phyloP scores from a whole-genome alignment of 2,113 vertebrate species.

The Loxodonta africana region DNA sequence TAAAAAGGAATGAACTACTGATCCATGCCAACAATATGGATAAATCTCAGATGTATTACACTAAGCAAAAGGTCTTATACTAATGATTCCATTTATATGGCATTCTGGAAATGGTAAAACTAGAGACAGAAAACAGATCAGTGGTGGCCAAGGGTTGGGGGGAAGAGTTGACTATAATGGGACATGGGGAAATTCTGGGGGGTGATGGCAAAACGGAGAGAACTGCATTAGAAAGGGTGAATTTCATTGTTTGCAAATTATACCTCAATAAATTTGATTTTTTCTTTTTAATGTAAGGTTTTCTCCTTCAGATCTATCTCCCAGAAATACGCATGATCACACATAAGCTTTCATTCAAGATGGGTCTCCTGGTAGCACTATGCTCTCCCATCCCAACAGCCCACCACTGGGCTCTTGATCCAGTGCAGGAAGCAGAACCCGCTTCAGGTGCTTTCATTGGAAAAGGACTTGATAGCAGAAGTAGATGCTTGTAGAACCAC shows the following conservation, averaged over 20 bases:
- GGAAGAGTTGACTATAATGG: not conserved
- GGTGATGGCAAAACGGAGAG: not conserved
- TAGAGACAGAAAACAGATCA: not conserved
- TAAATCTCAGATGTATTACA: not conserved
- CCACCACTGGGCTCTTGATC: not conserved
- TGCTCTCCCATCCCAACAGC: not conserved
- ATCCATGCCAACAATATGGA: too few species aligned
- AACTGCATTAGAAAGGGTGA: not conserved
- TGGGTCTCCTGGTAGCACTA: fast-evolving
- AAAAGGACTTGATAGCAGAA: not conserved
- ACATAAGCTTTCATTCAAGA: not conserved
- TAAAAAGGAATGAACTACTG: not conserved
- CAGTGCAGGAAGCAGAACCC: not conserved
- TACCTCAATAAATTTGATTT: not conserved
- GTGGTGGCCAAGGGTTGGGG: not conserved
- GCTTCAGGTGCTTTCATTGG: not conserved
- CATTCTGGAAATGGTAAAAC: not conserved
- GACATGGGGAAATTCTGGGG: not conserved
- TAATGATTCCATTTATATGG: not conserved
- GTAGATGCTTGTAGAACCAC: not conserved
- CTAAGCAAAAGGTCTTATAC: not conserved
- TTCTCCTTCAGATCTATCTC: not conserved
- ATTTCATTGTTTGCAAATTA: not conserved
- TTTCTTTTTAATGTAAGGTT: not conserved
- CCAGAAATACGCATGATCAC: not conserved